Evolutionary conservation across 2,113 vertebrate genomes (phyloP).

Genomic region (Cygnus atratus): DNA sequence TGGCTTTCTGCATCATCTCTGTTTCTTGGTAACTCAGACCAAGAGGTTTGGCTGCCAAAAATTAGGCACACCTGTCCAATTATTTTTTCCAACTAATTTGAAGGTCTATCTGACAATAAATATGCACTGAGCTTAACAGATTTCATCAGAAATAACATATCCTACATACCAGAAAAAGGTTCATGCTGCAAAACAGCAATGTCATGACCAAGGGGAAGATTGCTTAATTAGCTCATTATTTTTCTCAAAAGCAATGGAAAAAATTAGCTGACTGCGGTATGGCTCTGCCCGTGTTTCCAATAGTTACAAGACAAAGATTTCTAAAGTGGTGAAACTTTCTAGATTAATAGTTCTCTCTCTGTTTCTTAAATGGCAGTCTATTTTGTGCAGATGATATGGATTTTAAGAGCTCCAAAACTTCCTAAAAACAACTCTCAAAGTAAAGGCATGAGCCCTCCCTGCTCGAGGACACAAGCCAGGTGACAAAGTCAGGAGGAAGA

Average conservation of each 20-base stretch:
- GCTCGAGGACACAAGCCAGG: neutral
- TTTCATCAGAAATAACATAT: neutral
- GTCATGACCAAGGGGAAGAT: neutral
- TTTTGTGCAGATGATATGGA: neutral
- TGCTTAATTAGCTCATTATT: conserved; percentile 25
- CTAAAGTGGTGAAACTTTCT: neutral
- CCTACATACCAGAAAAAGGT: neutral
- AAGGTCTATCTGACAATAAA: neutral
- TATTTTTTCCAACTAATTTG: conserved; percentile 3
- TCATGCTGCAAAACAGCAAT: neutral
- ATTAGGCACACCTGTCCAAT: neutral
- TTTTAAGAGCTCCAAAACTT: neutral
- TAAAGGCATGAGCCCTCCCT: neutral
- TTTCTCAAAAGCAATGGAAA: neutral
- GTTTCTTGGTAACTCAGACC: neutral
- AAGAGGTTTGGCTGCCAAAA: neutral
- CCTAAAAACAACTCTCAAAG: neutral
- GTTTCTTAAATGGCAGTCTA: neutral
- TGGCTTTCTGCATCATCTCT: neutral
- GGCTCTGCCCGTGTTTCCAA: conserved; percentile 8
- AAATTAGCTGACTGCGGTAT: neutral
- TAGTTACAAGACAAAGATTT: neutral
- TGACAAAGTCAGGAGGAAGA: neutral
- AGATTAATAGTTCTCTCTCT: neutral
- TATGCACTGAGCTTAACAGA: neutral